A percentile compares a stretch with the other conserved stretches of the same genome.
Evolutionary conservation across 2,888 invertebrate species (phyloP).

Genomic region (Drosophila mettleri): DNA sequence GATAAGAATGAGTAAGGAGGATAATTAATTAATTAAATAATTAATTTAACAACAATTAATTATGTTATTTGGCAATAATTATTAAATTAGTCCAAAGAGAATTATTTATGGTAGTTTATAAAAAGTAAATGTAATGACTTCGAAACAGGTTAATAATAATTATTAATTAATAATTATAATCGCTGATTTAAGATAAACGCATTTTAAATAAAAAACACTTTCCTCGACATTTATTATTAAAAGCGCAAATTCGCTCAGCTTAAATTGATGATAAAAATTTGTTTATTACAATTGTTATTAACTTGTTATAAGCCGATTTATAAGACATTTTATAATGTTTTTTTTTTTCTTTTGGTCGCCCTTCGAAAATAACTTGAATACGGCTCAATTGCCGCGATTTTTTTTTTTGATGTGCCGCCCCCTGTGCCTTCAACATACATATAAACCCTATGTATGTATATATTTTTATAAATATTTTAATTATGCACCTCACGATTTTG

Average conservation of each 20-base stretch:
- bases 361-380: slow-evolving; percentile 25
- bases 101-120: slow-evolving; percentile 1
- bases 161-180: slow-evolving; percentile 8
- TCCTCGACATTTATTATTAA: slow-evolving; percentile 13
- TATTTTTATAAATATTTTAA: slow-evolving; percentile 61
- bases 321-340: slow-evolving; percentile 9
- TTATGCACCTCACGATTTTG: slow-evolving; percentile 78
- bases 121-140: neutral
- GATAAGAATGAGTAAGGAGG: too few species aligned
- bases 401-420: slow-evolving; percentile 24
- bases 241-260: slow-evolving; percentile 14
- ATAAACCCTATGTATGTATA: slow-evolving; percentile 35
- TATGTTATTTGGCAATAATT: too few species aligned
- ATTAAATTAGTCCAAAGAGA: too few species aligned
- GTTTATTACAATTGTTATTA: slow-evolving; percentile 37
- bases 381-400: slow-evolving; percentile 70
- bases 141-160: slow-evolving; percentile 2
- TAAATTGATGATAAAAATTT: slow-evolving; percentile 16
- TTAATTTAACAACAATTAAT: neutral
- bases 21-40: neutral
- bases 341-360: neutral
- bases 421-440: slow-evolving; percentile 31
- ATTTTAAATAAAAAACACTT: neutral
- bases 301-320: slow-evolving; percentile 46
- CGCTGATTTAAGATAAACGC: neutral